These are phyloP conservation scores for Tetranychus urticae DNA, from an alignment of 1,140 invertebrate genomes.

Conservation along the genomic window DNA sequence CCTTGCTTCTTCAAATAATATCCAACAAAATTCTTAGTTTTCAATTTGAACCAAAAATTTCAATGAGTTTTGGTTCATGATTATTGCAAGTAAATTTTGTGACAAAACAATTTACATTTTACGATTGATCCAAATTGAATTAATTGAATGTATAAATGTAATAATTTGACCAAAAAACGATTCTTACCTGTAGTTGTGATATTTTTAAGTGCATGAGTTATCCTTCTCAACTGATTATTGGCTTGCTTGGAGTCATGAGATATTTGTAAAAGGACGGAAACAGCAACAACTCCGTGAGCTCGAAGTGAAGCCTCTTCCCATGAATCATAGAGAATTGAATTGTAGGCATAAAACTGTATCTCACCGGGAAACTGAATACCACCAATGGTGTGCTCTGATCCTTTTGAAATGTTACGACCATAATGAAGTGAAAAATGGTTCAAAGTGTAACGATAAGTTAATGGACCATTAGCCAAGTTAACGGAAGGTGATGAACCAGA, in stretches of 20 bases:
- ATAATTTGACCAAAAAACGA: too few relatives aligned
- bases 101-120: too few relatives aligned
- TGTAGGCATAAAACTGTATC: constrained; percentile 84
- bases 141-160: neutral
- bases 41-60: too few relatives aligned
- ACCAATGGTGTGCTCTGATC: constrained; percentile 79
- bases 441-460: constrained; percentile 83
- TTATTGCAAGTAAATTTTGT: too few relatives aligned
- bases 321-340: constrained; percentile 85
- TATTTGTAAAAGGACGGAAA: constrained; percentile 42
- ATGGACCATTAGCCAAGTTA: constrained; percentile 33
- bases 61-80: too few relatives aligned
- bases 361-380: constrained; percentile 80
- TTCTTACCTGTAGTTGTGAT: constrained; percentile 5
- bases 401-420: constrained; percentile 33
- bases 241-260: neutral
- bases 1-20: too few relatives aligned
- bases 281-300: constrained; percentile 69
- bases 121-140: too few relatives aligned
- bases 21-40: too few relatives aligned
- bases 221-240: constrained; percentile 5
- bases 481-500: neutral
- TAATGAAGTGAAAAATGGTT: constrained; percentile 87
- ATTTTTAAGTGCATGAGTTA: constrained; percentile 5
- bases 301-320: constrained; percentile 64